Base-by-base conservation (phyloP, 2,888 invertebrate genomes). In the Sminthurinus aureus region DNA sequence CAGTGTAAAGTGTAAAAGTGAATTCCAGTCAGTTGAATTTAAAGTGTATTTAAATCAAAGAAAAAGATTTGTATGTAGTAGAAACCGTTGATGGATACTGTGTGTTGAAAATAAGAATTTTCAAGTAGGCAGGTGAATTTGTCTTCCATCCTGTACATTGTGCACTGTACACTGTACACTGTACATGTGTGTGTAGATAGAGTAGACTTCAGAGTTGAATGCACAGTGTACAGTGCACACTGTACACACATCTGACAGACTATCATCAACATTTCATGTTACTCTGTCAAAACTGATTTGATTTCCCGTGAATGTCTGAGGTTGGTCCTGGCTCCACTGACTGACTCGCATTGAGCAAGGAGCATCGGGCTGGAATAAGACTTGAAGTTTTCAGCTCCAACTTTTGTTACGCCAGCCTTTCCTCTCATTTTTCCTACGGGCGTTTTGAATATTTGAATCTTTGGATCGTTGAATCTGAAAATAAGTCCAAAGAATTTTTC, bases 201-300 rank as follows among this genome's bases (percentile, higher is more conserved):
- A 38, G 38, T 38, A 38, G 38, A 4, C 38, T 38, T 1, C 3
- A 38, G 75, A 13, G 51, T n/a, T 51, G 66, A 79, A 58, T 73
- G 12, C 24, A 22, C 24, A 22, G 2, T 4, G 4, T 13, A 3
- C 13, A 24, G 8, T 73, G 4, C 24, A 26, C 15, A n/a, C 9
- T n/a, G 67, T 15, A 79, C n/a, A 79, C 2, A 52, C 20, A 80
- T 51, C 20, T 80, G 80, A 80, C 80, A 80, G 80, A 52, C 80
- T 73, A 80, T 80, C 80, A 73, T 80, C 80, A 80, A 80, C 71
- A 71, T 71, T 71, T 80, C 80, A 80, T 80, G 80, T 71, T 71
- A 18, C 20, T 51, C 80, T 80, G 80, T 71, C 80, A 67, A 24
- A 71, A 71, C 51, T 71, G 71, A 80, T 80, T 80, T 80, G 71